A percentile compares a stretch with the other conserved stretches of the same genome.
Conservation (phyloP, 2,797 vertebrate genomes). For the Pipistrellus kuhlii region DNA sequence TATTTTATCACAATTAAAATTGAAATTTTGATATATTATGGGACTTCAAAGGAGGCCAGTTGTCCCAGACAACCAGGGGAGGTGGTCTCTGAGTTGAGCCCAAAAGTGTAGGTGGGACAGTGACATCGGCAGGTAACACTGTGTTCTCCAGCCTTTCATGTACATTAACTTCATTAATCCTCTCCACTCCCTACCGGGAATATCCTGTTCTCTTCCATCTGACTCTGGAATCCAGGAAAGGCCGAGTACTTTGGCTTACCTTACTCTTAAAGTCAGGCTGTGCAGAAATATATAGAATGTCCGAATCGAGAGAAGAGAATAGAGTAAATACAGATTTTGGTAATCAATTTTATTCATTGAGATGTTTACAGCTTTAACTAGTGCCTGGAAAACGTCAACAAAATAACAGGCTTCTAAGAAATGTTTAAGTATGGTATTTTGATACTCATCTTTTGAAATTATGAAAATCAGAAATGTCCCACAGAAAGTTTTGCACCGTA, state of each 20-base stretch:
- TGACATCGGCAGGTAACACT: neutral
- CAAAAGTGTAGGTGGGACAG: neutral
- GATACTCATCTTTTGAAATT: conserved; percentile 46
- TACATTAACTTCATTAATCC: neutral
- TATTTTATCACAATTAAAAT: conserved; percentile 43
- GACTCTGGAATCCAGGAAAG: neutral
- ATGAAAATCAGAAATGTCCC: conserved; percentile 39
- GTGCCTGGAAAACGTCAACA: conserved; percentile 35
- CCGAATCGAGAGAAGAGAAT: conserved; percentile 26
- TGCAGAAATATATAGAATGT: neutral
- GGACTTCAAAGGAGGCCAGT: neutral
- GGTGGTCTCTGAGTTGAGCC: neutral
- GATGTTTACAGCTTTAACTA: conserved; percentile 53
- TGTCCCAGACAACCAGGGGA: neutral
- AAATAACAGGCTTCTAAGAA: conserved; percentile 30
- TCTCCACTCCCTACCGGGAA: no score
- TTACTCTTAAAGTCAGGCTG: neutral
- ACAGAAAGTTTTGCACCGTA: conserved; percentile 17
- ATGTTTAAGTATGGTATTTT: neutral
- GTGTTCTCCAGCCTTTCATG: neutral
- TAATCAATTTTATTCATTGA: conserved; percentile 67
- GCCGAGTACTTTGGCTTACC: neutral
- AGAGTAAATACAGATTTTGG: conserved; percentile 27
- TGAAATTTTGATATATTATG: neutral
- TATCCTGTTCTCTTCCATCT: neutral